Evolutionary conservation across 2,888 invertebrate genomes (phyloP).

Genomic region (Orchesella flavescens): DNA sequence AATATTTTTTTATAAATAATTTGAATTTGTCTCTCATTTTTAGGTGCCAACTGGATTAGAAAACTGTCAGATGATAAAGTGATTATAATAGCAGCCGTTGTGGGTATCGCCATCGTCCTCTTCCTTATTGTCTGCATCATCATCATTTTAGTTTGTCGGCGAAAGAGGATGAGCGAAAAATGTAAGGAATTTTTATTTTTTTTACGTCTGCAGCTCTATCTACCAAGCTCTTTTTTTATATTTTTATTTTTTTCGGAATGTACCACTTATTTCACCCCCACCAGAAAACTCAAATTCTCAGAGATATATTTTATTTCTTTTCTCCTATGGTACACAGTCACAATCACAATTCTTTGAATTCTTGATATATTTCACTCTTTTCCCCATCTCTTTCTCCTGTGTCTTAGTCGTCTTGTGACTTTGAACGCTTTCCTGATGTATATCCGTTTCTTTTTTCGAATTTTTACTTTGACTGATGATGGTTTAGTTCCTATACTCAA

Average conservation of each 20-base stretch:
- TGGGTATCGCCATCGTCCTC: constrained; percentile 81
- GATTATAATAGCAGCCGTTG: constrained; percentile 82
- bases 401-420: neutral
- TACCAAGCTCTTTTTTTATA: neutral
- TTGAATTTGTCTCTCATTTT: neutral
- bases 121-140: constrained; percentile 88
- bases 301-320: neutral
- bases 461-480: too few relatives aligned
- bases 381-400: neutral
- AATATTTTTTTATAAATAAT: neutral
- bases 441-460: constrained; percentile 1
- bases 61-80: constrained; percentile 84
- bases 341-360: neutral
- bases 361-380: constrained; percentile 2
- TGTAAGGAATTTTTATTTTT: constrained; percentile 79
- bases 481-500: neutral
- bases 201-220: neutral
- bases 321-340: neutral
- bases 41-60: constrained; percentile 86
- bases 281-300: neutral
- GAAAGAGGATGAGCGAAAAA: constrained; percentile 86
- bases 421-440: neutral
- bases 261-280: neutral
- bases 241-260: constrained; percentile 1
- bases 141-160: constrained; percentile 88